Base-by-base conservation (phyloP, 2,113 vertebrate species). In the Caretta caretta region DNA sequence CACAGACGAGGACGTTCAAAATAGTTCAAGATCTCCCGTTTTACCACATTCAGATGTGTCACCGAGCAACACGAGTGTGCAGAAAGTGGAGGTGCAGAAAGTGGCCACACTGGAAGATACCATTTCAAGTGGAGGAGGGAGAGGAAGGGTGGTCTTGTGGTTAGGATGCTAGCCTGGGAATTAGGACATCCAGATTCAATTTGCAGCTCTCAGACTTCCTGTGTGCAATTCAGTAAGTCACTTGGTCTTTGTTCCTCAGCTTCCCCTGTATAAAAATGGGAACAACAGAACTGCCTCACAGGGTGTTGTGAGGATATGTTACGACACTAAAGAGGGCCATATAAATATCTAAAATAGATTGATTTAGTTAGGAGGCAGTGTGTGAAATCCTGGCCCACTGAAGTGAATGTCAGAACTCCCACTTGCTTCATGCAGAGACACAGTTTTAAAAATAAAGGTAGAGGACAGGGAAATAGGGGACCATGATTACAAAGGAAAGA, bases 361-460 rank as follows among this genome's bases (percentile, higher is more conserved):
- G 57, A 87, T 87, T 93, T 94, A 86, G 91, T 93, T 14, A 42
- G 35, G 88, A 94, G 85, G 82, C 92, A 86, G 82, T 92, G 93
- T 46, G 50, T 59, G 93, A 90, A 94, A 87, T 92, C 85, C 83
- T 87, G 84, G 92, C 57, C 49, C 22, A 57, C 46, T 78, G 83
- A 48, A 59, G 79, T 1, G 1, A 7, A 29, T 0, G 0, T 75
- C 75, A 46, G 56, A 88, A 59, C 11, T 79, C 4, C 6, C 22
- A 2, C 75, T 27, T 53, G 11, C 6, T 8, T 85, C 46, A 50
- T 25, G 46, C 20, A 50, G 56, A 2, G 9, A 38, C 49, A 84
- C 10, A 17, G 86, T 51, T 10, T 31, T 8, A 10, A 53, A 84
- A 80, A n/a, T 83, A 51, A 1, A 0, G 3, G 25, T 88, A 89